Percentiles rank a stretch among this genome's conserved stretches.
These are phyloP conservation scores for Panulirus ornatus DNA, from an alignment of 1,140 invertebrate genomes.

Conservation along the genomic window DNA sequence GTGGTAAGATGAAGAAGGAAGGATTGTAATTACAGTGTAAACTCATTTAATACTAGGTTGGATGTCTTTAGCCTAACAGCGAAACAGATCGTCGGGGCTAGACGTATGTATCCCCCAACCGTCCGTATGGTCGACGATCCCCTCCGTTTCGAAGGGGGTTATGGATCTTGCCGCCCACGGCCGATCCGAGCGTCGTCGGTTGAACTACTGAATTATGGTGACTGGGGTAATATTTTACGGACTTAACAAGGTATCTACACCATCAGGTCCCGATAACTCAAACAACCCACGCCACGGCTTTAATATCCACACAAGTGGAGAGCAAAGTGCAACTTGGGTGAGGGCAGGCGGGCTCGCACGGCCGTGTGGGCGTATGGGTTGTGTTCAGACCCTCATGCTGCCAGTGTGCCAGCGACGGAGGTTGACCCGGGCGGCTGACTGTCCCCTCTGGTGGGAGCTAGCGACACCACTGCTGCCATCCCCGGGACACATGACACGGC, in stretches of 20 bases:
- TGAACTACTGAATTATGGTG: conserved; percentile 67
- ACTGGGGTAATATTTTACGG: conserved; percentile 60
- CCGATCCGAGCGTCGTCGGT: background rate
- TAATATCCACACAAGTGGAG: background rate
- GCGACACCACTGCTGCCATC: too few species aligned
- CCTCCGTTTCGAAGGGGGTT: background rate
- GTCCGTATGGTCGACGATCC: conserved; percentile 31
- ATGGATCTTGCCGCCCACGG: background rate
- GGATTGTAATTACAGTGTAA: conserved; percentile 59
- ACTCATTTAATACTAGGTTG: conserved; percentile 58
- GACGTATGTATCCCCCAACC: conserved; percentile 20
- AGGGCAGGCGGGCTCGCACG: too few species aligned
- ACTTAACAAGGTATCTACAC: conserved; percentile 58
- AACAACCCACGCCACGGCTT: background rate
- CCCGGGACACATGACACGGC: too few species aligned
- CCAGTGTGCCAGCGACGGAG: too few species aligned
- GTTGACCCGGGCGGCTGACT: too few species aligned
- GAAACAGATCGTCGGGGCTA: conserved; percentile 47
- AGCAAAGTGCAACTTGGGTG: too few species aligned
- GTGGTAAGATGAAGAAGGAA: conserved; percentile 52
- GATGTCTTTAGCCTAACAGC: conserved; percentile 67
- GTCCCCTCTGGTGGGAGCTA: too few species aligned
- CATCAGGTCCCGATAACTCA: conserved; percentile 38
- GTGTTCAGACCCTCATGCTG: too few species aligned
- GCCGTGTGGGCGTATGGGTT: too few species aligned